These are phyloP conservation scores for Drosophila siamana DNA, from an alignment of 2,888 invertebrate genomes.

Conservation along the genomic window DNA sequence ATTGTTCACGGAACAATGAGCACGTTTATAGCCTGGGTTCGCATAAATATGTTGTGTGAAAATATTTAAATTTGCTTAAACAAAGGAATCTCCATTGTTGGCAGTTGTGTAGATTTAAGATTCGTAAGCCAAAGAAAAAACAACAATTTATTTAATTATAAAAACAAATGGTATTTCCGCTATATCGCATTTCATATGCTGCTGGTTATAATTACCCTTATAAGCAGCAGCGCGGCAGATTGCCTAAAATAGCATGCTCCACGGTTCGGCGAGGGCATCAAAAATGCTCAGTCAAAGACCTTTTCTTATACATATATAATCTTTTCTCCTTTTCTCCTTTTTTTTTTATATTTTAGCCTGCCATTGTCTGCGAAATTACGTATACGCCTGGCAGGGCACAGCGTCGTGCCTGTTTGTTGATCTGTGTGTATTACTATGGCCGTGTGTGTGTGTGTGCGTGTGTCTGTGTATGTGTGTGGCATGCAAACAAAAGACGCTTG, in stretches of 20 bases:
- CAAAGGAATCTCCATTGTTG: background rate
- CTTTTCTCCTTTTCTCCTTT: slow-evolving; percentile 37
- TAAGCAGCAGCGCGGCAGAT: slow-evolving; percentile 32
- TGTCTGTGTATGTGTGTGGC: slow-evolving; percentile 40
- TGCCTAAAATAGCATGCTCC: slow-evolving; percentile 42
- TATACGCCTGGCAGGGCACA: slow-evolving; percentile 74
- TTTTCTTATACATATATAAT: slow-evolving; percentile 48
- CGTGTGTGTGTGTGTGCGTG: slow-evolving; percentile 33
- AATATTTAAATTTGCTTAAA: background rate
- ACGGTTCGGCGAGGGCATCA: slow-evolving; percentile 49
- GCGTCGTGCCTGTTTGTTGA: slow-evolving; percentile 23
- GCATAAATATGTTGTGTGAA: background rate
- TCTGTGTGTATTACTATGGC: slow-evolving; percentile 31
- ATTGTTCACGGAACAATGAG: background rate
- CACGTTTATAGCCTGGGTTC: no score
- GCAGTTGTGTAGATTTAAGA: background rate
- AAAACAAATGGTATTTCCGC: slow-evolving; percentile 12
- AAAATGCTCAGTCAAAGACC: slow-evolving; percentile 68
- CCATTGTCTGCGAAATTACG: slow-evolving; percentile 77
- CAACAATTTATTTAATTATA: slow-evolving; percentile 19
- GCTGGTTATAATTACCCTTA: slow-evolving; percentile 43
- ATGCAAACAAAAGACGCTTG: slow-evolving; percentile 76
- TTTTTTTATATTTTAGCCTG: slow-evolving; percentile 42
- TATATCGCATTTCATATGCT: slow-evolving; percentile 13
- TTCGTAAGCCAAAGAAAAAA: background rate